A percentile compares a stretch with the other conserved stretches of the same genome.
Evolutionary conservation across 2,888 invertebrate genomes (phyloP).

Genomic region (Philhelius pedissequus): DNA sequence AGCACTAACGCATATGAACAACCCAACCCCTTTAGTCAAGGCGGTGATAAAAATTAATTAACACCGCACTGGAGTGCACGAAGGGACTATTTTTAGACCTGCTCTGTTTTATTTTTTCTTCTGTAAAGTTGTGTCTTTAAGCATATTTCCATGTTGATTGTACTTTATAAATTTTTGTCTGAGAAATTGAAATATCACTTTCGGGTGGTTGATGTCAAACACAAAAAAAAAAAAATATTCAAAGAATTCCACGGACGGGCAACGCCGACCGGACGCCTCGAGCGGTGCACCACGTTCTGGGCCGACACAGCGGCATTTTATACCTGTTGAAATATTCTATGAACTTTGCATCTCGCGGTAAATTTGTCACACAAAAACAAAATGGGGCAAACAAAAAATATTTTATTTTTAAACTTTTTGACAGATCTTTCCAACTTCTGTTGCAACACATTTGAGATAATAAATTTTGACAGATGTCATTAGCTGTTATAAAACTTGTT

Average conservation of each 20-base stretch:
- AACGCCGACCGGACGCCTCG: not conserved
- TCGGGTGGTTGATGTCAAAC: slow-evolving; percentile 51
- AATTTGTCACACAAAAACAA: not conserved
- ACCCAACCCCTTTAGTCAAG: slow-evolving; percentile 55
- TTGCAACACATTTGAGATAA: slow-evolving; percentile 40
- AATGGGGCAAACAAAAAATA: not conserved
- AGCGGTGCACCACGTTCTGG: not conserved
- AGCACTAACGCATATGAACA: not conserved
- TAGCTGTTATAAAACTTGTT: slow-evolving; percentile 52
- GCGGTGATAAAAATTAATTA: slow-evolving; percentile 66
- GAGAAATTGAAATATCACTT: slow-evolving; percentile 43
- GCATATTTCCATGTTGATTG: not conserved
- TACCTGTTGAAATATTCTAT: slow-evolving; percentile 49
- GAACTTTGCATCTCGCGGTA: slow-evolving; percentile 30
- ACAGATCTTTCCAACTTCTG: slow-evolving; percentile 33
- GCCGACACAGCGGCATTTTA: not conserved
- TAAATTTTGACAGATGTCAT: slow-evolving; percentile 67
- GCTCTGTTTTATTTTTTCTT: not conserved
- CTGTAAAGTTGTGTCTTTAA: not conserved
- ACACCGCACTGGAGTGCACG: slow-evolving; percentile 36
- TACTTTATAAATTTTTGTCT: slow-evolving; percentile 20
- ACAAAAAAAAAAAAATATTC: slow-evolving; percentile 55
- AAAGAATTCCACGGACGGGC: slow-evolving; percentile 5
- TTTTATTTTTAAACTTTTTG: slow-evolving; percentile 36
- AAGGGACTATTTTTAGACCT: slow-evolving; percentile 49